These are phyloP conservation scores for Sminthurides aquaticus DNA, from an alignment of 2,888 invertebrate genomes.

Conservation along the genomic window DNA sequence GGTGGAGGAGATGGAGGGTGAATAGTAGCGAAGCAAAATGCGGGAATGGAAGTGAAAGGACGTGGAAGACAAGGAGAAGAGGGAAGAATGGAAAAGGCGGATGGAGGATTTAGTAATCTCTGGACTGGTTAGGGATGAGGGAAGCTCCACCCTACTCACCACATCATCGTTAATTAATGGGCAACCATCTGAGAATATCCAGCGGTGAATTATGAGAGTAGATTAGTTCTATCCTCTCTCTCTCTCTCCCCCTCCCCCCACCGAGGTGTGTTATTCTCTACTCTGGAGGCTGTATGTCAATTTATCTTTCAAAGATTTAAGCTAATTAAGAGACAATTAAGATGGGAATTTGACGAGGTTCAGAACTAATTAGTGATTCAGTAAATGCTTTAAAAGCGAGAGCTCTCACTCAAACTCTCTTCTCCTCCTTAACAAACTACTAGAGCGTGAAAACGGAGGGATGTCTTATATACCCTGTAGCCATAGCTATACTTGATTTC, in stretches of 20 bases:
- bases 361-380: slow-evolving; percentile 44
- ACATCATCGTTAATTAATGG: slow-evolving; percentile 26
- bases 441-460: slow-evolving; percentile 25
- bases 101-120: slow-evolving; percentile 15
- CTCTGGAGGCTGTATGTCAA: slow-evolving; percentile 36
- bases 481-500: slow-evolving; percentile 21
- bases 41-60: slow-evolving; percentile 8
- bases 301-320: slow-evolving; percentile 43
- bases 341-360: slow-evolving; percentile 44
- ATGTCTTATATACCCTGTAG: too few relatives aligned
- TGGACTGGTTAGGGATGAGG: neutral
- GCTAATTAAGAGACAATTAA: slow-evolving; percentile 44
- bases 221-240: slow-evolving; percentile 22
- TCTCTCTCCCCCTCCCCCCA: slow-evolving; percentile 13
- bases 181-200: slow-evolving; percentile 24
- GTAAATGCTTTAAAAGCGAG: slow-evolving; percentile 34
- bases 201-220: slow-evolving; percentile 31
- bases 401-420: slow-evolving; percentile 11
- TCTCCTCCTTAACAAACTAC: slow-evolving; percentile 22
- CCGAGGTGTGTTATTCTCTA: slow-evolving; percentile 27
- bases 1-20: neutral
- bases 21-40: neutral
- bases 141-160: slow-evolving; percentile 20
- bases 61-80: neutral
- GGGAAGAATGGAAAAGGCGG: slow-evolving; percentile 14